phyloP scores from a whole-genome alignment of 2,888 invertebrate genomes.

The Eilema griseolum region DNA sequence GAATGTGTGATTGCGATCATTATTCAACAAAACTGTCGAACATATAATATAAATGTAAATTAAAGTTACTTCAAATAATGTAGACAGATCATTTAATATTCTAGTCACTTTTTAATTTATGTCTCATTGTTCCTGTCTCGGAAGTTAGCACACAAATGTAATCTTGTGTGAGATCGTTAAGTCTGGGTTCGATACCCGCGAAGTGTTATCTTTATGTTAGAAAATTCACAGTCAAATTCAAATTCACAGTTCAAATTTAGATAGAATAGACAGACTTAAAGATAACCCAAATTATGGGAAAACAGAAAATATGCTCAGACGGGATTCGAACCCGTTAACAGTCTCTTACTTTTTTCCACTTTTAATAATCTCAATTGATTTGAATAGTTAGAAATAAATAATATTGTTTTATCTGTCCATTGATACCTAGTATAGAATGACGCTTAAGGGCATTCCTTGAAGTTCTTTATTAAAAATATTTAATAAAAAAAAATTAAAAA shows the following conservation, averaged over 20 bases:
- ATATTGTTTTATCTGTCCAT: no score
- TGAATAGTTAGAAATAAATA: no score
- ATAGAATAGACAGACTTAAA: no score
- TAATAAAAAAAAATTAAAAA: no score
- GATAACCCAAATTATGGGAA: no score
- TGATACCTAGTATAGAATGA: no score
- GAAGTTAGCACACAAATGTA: not conserved
- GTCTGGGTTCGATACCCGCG: not conserved
- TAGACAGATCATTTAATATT: constrained; percentile 33
- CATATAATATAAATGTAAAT: constrained; percentile 8
- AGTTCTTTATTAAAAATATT: no score
- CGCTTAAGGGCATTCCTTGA: no score
- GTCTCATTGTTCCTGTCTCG: not conserved
- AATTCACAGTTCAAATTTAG: not conserved
- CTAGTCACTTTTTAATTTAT: constrained; percentile 22
- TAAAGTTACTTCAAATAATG: constrained; percentile 10
- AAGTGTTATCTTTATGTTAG: not conserved
- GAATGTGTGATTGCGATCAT: constrained; percentile 29
- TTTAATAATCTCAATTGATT: no score
- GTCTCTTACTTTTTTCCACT: no score
- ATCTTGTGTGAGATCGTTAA: not conserved
- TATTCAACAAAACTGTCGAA: constrained; percentile 22
- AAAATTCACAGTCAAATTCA: not conserved
- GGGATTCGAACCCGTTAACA: no score
- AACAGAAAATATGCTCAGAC: no score